phyloP scores from a whole-genome alignment of 2,888 invertebrate genomes.

The Tolmerus cingulatus region DNA sequence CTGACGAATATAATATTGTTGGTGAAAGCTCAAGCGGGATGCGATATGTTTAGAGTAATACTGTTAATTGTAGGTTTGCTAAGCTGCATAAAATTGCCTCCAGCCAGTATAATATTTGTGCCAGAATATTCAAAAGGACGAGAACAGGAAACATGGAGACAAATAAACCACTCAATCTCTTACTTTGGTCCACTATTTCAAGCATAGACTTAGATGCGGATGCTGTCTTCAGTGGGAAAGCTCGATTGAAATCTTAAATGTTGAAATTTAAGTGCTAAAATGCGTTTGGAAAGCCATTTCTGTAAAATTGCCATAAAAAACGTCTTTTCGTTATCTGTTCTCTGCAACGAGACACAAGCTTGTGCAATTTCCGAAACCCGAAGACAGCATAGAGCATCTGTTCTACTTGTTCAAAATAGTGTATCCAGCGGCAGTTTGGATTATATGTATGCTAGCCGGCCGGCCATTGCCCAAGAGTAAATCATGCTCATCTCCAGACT shows the following conservation, averaged over 20 bases:
- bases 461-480: conserved; percentile 52
- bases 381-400: conserved; percentile 34
- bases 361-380: background rate
- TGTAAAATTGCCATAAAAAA: background rate
- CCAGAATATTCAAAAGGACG: background rate
- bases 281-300: background rate
- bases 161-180: conserved; percentile 20
- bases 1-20: background rate
- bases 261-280: background rate
- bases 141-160: background rate
- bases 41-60: conserved; percentile 3
- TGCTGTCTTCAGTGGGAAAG: conserved; percentile 5
- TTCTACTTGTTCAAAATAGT: conserved; percentile 52
- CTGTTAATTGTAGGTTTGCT: background rate
- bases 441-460: conserved; percentile 54
- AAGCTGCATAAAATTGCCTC: background rate
- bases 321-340: background rate
- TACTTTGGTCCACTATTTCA: background rate
- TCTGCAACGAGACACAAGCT: background rate
- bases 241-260: background rate
- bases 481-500: conserved; percentile 49
- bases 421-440: conserved; percentile 52
- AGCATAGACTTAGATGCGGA: background rate
- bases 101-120: background rate
- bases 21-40: conserved; percentile 6